A percentile compares a stretch with the other conserved stretches of the same genome.
phyloP scores from a whole-genome alignment of 1,140 invertebrate genomes.

The Homarus americanus region DNA sequence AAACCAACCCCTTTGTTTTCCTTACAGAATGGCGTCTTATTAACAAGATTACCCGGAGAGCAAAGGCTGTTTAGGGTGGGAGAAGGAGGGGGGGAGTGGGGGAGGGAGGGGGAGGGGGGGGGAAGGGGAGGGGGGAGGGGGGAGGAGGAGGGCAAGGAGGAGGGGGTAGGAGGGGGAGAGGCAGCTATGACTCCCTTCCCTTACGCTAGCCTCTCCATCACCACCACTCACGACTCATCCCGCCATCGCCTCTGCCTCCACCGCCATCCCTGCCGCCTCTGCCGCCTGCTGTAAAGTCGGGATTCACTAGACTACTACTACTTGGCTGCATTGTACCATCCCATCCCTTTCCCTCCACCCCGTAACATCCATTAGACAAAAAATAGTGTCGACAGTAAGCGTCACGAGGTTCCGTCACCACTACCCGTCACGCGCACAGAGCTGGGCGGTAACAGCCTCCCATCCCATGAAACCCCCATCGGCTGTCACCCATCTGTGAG shows the following conservation, averaged over 20 bases:
- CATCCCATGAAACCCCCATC: constrained; percentile 58
- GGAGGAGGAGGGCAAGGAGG: background rate
- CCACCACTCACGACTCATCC: background rate
- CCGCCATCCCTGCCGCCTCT: background rate
- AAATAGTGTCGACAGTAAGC: constrained; percentile 22
- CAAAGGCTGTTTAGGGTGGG: too few species aligned
- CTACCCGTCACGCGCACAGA: constrained; percentile 34
- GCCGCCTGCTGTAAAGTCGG: background rate
- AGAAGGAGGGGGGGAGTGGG: background rate
- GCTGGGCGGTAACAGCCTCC: background rate
- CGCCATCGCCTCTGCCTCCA: background rate
- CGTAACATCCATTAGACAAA: constrained; percentile 59
- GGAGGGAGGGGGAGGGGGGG: background rate
- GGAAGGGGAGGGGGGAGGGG: background rate
- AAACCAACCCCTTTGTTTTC: too few species aligned
- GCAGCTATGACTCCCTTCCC: background rate
- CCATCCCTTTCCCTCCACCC: constrained; percentile 11
- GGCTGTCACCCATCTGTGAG: constrained; percentile 45
- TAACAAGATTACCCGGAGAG: too few species aligned
- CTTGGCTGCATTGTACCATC: constrained; percentile 22
- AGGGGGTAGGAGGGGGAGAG: background rate
- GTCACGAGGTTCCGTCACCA: constrained; percentile 40
- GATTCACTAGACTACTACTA: background rate
- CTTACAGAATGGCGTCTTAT: too few species aligned
- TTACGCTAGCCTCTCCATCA: background rate